Base-by-base conservation (phyloP, 2,888 invertebrate genomes). In the Drosophila melanocephala region DNA sequence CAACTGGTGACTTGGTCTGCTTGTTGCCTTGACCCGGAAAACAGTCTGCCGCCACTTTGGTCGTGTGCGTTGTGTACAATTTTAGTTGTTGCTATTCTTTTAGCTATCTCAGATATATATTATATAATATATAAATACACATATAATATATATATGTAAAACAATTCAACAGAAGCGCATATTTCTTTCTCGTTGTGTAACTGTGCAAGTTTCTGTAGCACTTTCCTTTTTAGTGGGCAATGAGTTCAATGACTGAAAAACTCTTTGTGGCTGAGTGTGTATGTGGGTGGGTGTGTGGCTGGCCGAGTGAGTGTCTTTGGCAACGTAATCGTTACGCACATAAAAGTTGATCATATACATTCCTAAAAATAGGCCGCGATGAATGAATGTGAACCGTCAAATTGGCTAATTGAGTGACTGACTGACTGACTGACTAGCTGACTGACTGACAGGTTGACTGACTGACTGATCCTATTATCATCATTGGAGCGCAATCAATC, bases 1-100 rank as follows among this genome's bases (percentile, higher is more conserved):
- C 28, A 67, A 65, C 52, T 63, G 59, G 58, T 58, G 22, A 35
- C 50, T 62, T 61, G 32, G 7, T 57, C 37, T 42, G 35, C 69
- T 67, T 42, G 35, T 74, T 67, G 73, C 85, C 85, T 84, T 84
- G 84, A 85, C 84, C 85, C 72, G 79, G 71, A 80, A 81, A 81
- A 63, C 33, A 60, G 35, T 50, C 55, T 28, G 72, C 42, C 60
- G 57, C 30, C 47, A 37, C 35, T 47, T 72, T 50, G 63, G 59
- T 58, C 50, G 68, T 77, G 77, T 77, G 59, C 55, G 57, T 66
- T 50, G 32, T 55, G 66, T 26, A 42, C 22, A 39, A 22, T 52
- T 42, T 60, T 14, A 51, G 22, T 71, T 68, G 39, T 69, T 69
- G 51, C 57, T 42, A 37, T 59, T 59, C n/a, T 64, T 37, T 30